These are phyloP conservation scores for Folsomia manolachei DNA, from an alignment of 2,888 invertebrate species.

Conservation along the genomic window DNA sequence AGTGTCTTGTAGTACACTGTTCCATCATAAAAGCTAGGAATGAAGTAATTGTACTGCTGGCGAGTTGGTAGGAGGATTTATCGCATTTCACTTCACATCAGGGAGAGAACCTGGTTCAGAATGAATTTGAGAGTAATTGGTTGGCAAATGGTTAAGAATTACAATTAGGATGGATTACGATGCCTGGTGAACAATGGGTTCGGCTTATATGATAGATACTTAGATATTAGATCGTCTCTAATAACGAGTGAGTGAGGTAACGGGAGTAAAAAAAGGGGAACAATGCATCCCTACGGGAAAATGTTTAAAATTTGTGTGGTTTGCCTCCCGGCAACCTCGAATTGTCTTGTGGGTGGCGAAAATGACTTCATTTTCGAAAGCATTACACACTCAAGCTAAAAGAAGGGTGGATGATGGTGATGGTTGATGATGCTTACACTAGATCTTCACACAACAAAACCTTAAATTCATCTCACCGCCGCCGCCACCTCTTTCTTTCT, in stretches of 20 bases:
- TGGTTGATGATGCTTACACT: conserved; percentile 51
- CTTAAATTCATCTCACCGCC: conserved; percentile 45
- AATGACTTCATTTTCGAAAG: conserved; percentile 51
- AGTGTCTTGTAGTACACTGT: too few species aligned
- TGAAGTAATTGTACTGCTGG: too few species aligned
- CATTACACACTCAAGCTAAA: too few species aligned
- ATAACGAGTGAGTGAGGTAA: background rate
- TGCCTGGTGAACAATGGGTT: background rate
- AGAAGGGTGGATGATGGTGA: too few species aligned
- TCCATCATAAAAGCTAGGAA: too few species aligned
- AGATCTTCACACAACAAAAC: conserved; percentile 48
- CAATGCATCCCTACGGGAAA: conserved; percentile 50
- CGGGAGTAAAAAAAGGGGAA: conserved; percentile 31
- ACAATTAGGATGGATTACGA: background rate
- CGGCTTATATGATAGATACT: background rate
- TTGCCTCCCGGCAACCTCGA: conserved; percentile 49
- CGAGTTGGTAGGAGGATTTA: too few species aligned
- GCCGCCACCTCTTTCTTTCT: conserved; percentile 43
- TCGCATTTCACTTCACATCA: too few species aligned
- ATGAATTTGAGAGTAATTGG: background rate
- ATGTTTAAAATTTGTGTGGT: conserved; percentile 51
- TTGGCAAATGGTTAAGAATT: background rate
- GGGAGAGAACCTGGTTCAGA: too few species aligned
- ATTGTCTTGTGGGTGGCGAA: conserved; percentile 51
- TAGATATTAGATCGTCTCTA: too few species aligned